Percentiles rank a stretch among this genome's conserved stretches.
These are phyloP conservation scores for Hafferia zeledoni DNA, from an alignment of 2,797 vertebrate species.

Conservation along the genomic window DNA sequence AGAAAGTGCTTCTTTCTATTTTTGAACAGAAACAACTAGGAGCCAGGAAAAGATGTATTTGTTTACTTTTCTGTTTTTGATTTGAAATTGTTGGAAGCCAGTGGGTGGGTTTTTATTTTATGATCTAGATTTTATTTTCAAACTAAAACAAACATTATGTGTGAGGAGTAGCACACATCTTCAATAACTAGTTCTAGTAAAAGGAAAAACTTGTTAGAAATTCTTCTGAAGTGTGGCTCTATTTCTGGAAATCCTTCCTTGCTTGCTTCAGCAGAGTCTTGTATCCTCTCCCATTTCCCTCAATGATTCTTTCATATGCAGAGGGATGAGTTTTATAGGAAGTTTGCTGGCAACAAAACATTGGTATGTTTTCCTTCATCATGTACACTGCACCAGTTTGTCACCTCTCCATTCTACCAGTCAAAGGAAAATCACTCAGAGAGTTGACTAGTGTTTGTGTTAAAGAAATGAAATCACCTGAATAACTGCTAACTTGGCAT, in stretches of 20 bases:
- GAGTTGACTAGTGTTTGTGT: not conserved
- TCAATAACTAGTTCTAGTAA: conserved; percentile 24
- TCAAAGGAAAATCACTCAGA: not conserved
- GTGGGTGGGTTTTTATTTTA: conserved; percentile 31
- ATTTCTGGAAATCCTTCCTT: conserved; percentile 31
- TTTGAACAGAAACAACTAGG: conserved; percentile 6
- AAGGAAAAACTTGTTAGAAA: not conserved
- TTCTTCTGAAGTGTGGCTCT: not conserved
- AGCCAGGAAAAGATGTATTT: conserved; percentile 28
- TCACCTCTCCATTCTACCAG: not conserved
- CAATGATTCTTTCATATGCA: not conserved
- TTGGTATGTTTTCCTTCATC: not conserved
- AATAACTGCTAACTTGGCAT: not conserved
- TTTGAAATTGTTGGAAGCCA: conserved; percentile 49
- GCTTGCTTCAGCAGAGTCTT: not conserved
- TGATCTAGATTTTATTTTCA: conserved; percentile 25
- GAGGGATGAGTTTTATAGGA: not conserved
- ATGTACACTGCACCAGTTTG: not conserved
- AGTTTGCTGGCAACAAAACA: not conserved
- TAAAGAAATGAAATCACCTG: not conserved
- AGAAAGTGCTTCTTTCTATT: conserved; percentile 34
- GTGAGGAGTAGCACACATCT: not conserved
- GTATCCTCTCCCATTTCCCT: not conserved
- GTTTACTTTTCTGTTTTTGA: conserved; percentile 52
- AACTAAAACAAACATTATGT: conserved; percentile 24